Base-by-base conservation (phyloP, 2,113 vertebrate species). In the Peromyscus leucopus region DNA sequence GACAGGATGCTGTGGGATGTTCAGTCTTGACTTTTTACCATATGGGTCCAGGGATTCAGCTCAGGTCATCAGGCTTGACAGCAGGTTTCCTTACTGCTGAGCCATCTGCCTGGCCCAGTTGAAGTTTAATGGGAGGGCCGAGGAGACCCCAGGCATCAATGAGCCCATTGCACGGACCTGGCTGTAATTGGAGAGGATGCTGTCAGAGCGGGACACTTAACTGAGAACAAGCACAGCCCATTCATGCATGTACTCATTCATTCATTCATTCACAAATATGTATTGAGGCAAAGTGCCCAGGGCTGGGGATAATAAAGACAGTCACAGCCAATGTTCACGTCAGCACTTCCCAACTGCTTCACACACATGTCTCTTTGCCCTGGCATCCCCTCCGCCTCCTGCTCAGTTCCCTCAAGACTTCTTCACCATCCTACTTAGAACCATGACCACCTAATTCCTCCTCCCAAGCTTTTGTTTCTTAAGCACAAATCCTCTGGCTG, bases 261-360 rank as follows among this genome's bases (percentile, higher is more conserved):
- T 84, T 83, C 92, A 95, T 93, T 95, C 91, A 94, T 76, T 96
- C 93, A 91, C 79, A 95, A 93, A 88, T 90, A 91, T 90, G 94
- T 89, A 78, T 22, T 71, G 95, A 91, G 89, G 93, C 95, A 74
- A 87, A 92, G 55, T 71, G 96, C 95, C 92, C 91, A 90, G 94
- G n/a, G 2, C 31, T 72, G 75, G 46, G 71, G 69, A 83, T 78
- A 82, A 89, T 42, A 72, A 86, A 28, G 67, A 95, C 61, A 69
- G 71, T 26, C 9, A 17, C 46, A 51, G 86, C 89, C 95, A 78
- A 36, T 19, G 15, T 89, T 75, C 74, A 39, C 89, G n/a, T 85
- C 96, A 92, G 96, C 93, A 88, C 36, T 88, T 88, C 51, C 82
- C n/a, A 89, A 72, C 15, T 24, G 51, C 76, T 86, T 67, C 22